Evolutionary conservation across 2,888 invertebrate species (phyloP).

Genomic region (Lasioglossum leucozonium): DNA sequence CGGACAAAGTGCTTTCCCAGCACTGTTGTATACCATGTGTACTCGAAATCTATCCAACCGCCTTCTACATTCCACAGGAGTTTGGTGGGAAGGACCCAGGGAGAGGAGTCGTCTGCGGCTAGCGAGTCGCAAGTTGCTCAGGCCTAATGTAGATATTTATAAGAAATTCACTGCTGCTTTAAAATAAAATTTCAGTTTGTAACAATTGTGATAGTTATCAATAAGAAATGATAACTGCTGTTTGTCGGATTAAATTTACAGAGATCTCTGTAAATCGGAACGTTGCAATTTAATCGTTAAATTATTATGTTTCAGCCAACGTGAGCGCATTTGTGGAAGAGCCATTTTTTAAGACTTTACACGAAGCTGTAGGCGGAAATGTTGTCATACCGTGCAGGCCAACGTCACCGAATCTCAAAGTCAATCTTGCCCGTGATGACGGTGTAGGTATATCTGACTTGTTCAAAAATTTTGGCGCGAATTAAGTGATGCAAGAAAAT

Average conservation of each 20-base stretch:
- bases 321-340: slow-evolving; percentile 84
- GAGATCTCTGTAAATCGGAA: slow-evolving; percentile 8
- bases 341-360: slow-evolving; percentile 55
- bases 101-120: no score
- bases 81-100: no score
- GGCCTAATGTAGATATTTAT: no score
- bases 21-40: no score
- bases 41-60: no score
- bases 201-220: no score
- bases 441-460: slow-evolving; percentile 41
- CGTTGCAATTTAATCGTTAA: background rate
- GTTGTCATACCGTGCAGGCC: slow-evolving; percentile 88
- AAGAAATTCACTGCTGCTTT: no score
- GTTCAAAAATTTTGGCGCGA: background rate
- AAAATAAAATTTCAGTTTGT: no score
- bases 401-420: slow-evolving; percentile 86
- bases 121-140: no score
- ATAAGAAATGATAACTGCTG: background rate
- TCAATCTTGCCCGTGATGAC: slow-evolving; percentile 13
- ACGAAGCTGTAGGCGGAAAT: slow-evolving; percentile 80
- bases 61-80: no score
- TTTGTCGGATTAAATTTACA: background rate
- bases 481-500: background rate
- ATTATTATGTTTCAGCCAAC: slow-evolving; percentile 83
- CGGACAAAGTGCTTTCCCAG: no score